Conservation (phyloP, 37 sponge, comb jelly and placozoan species). For the Agelas oroides region DNA sequence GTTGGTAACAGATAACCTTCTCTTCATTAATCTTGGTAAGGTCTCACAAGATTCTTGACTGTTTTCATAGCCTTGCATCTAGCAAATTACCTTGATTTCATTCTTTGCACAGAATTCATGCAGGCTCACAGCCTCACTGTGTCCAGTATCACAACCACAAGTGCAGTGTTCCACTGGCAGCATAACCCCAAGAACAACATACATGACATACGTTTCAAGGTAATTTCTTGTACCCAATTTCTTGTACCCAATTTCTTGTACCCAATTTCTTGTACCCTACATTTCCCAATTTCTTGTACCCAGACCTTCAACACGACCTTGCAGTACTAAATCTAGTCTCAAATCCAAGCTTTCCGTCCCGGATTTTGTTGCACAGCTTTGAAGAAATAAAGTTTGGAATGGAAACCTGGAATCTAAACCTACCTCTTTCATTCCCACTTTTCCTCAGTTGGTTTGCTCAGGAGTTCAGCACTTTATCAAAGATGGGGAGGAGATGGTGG, state of each 20-base stretch:
- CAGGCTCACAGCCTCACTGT: conserved; percentile 36
- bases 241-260: no score
- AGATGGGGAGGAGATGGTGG: conserved; percentile 7
- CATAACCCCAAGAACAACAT: conserved; percentile 45
- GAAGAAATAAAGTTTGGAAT: background rate
- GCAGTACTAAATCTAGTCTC: no score
- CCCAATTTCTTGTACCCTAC: background rate
- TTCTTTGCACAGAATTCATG: conserved; percentile 31
- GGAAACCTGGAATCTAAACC: background rate
- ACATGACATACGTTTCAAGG: conserved; percentile 61
- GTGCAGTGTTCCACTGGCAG: conserved; percentile 49
- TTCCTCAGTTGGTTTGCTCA: conserved; percentile 34
- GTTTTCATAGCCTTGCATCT: no score
- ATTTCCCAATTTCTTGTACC: no score
- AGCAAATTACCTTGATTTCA: background rate
- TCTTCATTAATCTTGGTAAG: background rate
- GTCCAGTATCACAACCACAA: conserved; percentile 16
- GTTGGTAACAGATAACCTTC: background rate
- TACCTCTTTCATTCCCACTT: background rate
- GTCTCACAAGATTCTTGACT: no score
- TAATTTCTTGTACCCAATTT: background rate
- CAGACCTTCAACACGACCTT: no score
- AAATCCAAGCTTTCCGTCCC: no score
- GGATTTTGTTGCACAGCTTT: no score
- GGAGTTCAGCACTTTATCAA: conserved; percentile 31